phyloP scores from a whole-genome alignment of 2,888 invertebrate species.

The Lordiphosa fenestrarum region DNA sequence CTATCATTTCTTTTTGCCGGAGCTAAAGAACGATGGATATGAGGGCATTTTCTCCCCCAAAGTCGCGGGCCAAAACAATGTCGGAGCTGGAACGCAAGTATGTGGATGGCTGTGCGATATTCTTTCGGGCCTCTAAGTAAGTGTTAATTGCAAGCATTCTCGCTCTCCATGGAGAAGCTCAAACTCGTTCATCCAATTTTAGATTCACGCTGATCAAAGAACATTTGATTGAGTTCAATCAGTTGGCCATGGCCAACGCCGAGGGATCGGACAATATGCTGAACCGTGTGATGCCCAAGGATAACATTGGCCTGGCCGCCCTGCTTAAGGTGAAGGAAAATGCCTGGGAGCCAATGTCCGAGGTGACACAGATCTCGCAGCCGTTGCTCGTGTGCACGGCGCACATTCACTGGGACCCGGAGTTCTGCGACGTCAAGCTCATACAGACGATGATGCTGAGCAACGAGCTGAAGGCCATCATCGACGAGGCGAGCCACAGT shows the following conservation, averaged over 20 bases:
- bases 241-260: constrained; percentile 98
- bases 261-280: constrained; percentile 99
- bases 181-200: constrained; percentile 42
- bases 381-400: constrained; percentile 98
- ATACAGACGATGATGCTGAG: constrained; percentile 99
- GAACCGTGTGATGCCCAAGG: constrained; percentile 99
- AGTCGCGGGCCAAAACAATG: constrained; percentile 99
- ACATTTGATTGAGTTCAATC: constrained; percentile 98
- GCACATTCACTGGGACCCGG: constrained; percentile 99
- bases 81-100: constrained; percentile 96
- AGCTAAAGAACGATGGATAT: constrained; percentile 94
- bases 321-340: constrained; percentile 96
- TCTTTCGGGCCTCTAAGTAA: constrained; percentile 95
- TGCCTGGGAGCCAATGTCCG: constrained; percentile 94
- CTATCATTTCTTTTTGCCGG: constrained; percentile 97
- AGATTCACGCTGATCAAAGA: constrained; percentile 97
- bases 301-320: constrained; percentile 98
- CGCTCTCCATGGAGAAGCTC: background rate
- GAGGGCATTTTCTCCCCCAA: constrained; percentile 99
- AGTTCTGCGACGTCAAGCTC: constrained; percentile 99
- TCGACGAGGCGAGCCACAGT: constrained; percentile 92
- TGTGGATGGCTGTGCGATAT: constrained; percentile 99
- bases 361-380: constrained; percentile 87
- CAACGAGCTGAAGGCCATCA: constrained; percentile 93
- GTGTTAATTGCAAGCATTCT: background rate